phyloP scores from a whole-genome alignment of 2,113 vertebrate genomes.

The Cyprinus carpio region DNA sequence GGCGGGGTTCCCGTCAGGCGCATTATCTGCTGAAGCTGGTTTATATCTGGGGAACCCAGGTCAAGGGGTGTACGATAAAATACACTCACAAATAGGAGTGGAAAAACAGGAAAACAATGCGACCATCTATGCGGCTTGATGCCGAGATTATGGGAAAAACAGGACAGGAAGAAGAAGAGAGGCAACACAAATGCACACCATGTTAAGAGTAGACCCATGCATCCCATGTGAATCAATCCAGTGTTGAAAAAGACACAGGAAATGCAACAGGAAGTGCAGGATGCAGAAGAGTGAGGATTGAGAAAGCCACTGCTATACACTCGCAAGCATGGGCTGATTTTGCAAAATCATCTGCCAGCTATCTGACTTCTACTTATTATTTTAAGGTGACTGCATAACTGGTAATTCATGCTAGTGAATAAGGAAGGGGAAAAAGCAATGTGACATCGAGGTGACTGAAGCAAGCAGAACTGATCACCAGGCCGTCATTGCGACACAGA shows the following conservation, averaged over 20 bases:
- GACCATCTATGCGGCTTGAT: neutral
- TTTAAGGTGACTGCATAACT: conserved; percentile 13
- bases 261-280: neutral
- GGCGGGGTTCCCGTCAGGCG: conserved; percentile 98
- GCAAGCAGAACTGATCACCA: conserved; percentile 1
- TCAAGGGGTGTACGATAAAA: conserved; percentile 89
- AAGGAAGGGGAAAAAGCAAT: neutral
- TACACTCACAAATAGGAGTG: conserved; percentile 57
- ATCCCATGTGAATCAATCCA: neutral
- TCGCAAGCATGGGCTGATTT: neutral
- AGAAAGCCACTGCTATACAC: neutral
- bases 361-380: neutral
- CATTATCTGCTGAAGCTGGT: conserved; percentile 99
- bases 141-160: neutral
- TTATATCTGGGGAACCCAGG: conserved; percentile 91
- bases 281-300: neutral
- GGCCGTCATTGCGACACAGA: conserved; percentile 42
- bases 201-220: neutral
- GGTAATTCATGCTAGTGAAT: conserved; percentile 17
- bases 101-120: neutral
- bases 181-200: neutral
- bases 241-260: neutral
- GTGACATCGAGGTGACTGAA: neutral
- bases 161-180: neutral
- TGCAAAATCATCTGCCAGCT: conserved; percentile 1